Conservation (phyloP, 2,797 vertebrate genomes). For the Sebastes trivittatus region DNA sequence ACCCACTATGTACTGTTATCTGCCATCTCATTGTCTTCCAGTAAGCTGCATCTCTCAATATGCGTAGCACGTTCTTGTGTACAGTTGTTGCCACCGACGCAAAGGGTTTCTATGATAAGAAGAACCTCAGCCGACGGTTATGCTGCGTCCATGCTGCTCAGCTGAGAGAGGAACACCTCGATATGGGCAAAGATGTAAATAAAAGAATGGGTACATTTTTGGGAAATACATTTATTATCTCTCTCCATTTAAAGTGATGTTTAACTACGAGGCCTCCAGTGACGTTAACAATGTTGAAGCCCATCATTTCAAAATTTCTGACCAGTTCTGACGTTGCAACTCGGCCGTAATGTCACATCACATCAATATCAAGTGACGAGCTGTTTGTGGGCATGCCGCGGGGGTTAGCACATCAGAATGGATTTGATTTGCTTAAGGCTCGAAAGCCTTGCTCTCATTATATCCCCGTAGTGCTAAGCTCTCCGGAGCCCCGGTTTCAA, state of each 20-base stretch:
- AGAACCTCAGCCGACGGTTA: slow-evolving; percentile 13
- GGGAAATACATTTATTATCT: not conserved
- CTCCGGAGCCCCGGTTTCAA: slow-evolving; percentile 33
- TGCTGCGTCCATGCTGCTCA: not conserved
- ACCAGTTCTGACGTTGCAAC: not conserved
- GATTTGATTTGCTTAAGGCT: slow-evolving; percentile 51
- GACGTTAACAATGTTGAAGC: not conserved
- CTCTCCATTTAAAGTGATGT: not conserved
- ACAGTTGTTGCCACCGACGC: not conserved
- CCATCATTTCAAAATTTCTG: not conserved
- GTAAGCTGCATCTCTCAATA: slow-evolving; percentile 12
- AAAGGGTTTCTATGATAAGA: slow-evolving; percentile 6
- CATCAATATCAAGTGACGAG: not conserved
- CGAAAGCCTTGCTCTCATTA: slow-evolving; percentile 39
- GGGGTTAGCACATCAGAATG: slow-evolving; percentile 48
- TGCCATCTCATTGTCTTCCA: slow-evolving; percentile 28
- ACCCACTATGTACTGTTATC: not conserved
- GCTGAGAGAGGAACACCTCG: not conserved
- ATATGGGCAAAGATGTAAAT: not conserved
- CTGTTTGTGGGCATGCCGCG: slow-evolving; percentile 16
- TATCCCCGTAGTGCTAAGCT: slow-evolving; percentile 35
- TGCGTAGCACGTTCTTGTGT: not conserved
- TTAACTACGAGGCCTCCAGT: not conserved
- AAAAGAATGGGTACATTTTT: not conserved
- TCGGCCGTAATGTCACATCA: not conserved